phyloP scores from a whole-genome alignment of 2,113 vertebrate genomes.

The Hepsetus odoe region DNA sequence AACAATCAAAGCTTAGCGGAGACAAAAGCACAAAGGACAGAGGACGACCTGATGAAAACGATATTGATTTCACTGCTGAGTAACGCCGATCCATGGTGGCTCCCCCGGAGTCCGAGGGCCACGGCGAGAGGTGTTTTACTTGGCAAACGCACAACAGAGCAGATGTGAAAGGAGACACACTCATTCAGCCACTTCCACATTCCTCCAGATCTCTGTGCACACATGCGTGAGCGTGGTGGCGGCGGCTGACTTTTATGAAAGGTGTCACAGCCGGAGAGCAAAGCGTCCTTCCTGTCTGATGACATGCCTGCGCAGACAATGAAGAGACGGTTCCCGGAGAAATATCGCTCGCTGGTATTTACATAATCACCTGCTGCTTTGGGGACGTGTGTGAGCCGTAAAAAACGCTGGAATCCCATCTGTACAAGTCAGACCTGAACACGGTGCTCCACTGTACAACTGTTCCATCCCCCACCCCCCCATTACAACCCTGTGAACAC shows the following conservation, averaged over 20 bases:
- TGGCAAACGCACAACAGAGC: slow-evolving; percentile 59
- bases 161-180: slow-evolving; percentile 53
- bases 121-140: slow-evolving; percentile 71
- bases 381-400: neutral
- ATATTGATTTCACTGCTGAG: slow-evolving; percentile 1
- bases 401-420: slow-evolving; percentile 29
- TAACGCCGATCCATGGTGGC: neutral
- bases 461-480: slow-evolving; percentile 58
- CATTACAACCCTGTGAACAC: slow-evolving; percentile 5
- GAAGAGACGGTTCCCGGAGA: slow-evolving; percentile 34
- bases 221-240: neutral
- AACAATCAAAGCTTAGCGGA: neutral
- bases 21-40: neutral
- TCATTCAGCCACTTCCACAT: slow-evolving; percentile 50
- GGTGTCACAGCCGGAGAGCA: slow-evolving; percentile 55
- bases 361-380: slow-evolving; percentile 28
- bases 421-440: slow-evolving; percentile 33
- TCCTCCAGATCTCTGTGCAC: slow-evolving; percentile 31
- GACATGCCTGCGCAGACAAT: slow-evolving; percentile 44
- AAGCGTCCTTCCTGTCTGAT: slow-evolving; percentile 47
- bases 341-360: slow-evolving; percentile 37
- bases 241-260: slow-evolving; percentile 57
- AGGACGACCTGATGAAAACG: neutral
- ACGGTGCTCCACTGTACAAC: neutral
- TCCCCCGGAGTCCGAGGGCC: slow-evolving; percentile 24